A percentile compares a stretch with the other conserved stretches of the same genome.
Evolutionary conservation across 1,140 invertebrate species (phyloP).

Genomic region (Heliconius hermathena): DNA sequence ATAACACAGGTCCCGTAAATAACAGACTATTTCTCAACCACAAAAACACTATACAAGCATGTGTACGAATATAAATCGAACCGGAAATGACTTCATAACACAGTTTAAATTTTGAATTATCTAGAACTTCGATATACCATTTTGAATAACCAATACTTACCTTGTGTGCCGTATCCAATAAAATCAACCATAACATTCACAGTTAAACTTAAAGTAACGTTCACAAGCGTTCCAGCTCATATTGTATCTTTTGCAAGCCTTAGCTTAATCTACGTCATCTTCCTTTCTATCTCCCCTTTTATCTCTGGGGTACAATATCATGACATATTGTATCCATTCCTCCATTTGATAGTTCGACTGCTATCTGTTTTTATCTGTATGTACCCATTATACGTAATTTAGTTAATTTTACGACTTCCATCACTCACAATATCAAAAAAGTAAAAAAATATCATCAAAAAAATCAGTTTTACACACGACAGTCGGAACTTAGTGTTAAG

Average conservation of each 20-base stretch:
- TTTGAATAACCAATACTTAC: not conserved
- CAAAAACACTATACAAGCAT: too few relatives aligned
- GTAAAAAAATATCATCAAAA: not conserved
- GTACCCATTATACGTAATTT: slow-evolving; percentile 8
- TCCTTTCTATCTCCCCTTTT: slow-evolving; percentile 11
- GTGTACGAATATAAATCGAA: too few relatives aligned
- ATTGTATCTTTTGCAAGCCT: slow-evolving; percentile 6
- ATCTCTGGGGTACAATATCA: slow-evolving; percentile 3
- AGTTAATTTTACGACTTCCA: slow-evolving; percentile 8
- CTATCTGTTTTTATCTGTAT: slow-evolving; percentile 6
- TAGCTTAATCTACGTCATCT: slow-evolving; percentile 12
- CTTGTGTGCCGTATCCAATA: not conserved
- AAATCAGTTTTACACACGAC: too few relatives aligned
- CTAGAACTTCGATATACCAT: not conserved
- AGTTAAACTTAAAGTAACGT: not conserved
- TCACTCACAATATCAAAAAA: not conserved
- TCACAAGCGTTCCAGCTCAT: not conserved
- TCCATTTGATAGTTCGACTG: slow-evolving; percentile 4
- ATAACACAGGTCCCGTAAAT: too few relatives aligned
- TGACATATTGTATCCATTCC: slow-evolving; percentile 12
- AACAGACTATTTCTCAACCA: too few relatives aligned
- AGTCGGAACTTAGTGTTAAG: too few relatives aligned
- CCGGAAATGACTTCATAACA: too few relatives aligned
- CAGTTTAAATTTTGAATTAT: not conserved
- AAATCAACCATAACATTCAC: not conserved